These are phyloP conservation scores for Halcyon chelicuti DNA, from an alignment of 2,797 vertebrate species.

Conservation along the genomic window DNA sequence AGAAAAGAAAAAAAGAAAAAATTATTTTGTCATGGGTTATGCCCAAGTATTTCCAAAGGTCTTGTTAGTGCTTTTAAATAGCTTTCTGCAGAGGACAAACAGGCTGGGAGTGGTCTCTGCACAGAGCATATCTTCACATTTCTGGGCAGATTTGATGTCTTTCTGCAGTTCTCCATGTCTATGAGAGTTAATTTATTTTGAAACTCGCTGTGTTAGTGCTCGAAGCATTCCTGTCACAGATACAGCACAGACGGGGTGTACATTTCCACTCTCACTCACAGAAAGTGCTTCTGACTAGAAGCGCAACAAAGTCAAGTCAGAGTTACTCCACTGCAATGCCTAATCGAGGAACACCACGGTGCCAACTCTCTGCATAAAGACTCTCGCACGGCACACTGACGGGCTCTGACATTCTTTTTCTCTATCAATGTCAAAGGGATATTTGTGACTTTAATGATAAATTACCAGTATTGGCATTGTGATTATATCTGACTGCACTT, in stretches of 20 bases:
- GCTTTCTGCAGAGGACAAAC: neutral
- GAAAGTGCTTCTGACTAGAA: neutral
- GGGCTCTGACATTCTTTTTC: slow-evolving; percentile 35
- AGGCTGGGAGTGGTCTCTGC: neutral
- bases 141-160: neutral
- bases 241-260: fast-evolving
- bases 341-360: neutral
- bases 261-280: neutral
- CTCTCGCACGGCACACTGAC: neutral
- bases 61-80: neutral
- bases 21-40: neutral
- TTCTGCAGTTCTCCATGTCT: neutral
- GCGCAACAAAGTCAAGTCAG: neutral
- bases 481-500: slow-evolving; percentile 23
- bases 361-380: neutral
- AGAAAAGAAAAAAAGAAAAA: neutral
- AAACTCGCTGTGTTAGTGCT: neutral
- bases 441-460: slow-evolving; percentile 51
- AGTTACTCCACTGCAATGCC: neutral
- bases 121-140: neutral
- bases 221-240: neutral
- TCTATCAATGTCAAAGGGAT: neutral
- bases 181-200: neutral
- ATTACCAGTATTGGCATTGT: slow-evolving; percentile 32
- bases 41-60: neutral